Evolutionary conservation across 2,888 invertebrate genomes (phyloP).

Genomic region (Himalopsyche anomala): DNA sequence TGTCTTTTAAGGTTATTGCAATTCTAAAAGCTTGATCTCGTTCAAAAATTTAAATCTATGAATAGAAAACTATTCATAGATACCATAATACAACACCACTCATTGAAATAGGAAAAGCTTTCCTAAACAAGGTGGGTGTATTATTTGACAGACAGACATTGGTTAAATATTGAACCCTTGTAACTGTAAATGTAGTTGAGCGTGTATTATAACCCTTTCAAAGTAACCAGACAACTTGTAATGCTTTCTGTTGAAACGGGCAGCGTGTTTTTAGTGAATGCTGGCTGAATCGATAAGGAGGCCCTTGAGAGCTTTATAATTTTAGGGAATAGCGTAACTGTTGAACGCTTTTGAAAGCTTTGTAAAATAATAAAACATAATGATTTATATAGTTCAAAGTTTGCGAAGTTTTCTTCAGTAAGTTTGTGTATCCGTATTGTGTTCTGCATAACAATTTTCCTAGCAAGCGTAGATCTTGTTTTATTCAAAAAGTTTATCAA

Average conservation of each 20-base stretch:
- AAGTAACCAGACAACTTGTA: constrained; percentile 16
- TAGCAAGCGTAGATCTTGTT: constrained; percentile 5
- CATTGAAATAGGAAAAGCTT: neutral
- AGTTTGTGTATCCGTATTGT: constrained; percentile 2
- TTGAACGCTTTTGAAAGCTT: constrained; percentile 27
- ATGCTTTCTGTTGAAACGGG: constrained; percentile 22
- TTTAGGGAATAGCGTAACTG: constrained; percentile 8
- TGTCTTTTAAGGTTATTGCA: no score
- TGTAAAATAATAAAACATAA: constrained; percentile 27
- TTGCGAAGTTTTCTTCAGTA: neutral
- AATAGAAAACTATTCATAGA: neutral
- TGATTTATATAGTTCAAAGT: constrained; percentile 13
- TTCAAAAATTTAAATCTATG: no score
- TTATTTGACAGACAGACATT: constrained; percentile 21
- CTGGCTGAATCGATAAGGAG: constrained; percentile 31
- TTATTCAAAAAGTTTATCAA: neutral
- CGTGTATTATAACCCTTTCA: constrained; percentile 17
- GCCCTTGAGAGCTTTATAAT: constrained; percentile 28
- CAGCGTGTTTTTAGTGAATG: constrained; percentile 1
- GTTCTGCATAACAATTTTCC: neutral
- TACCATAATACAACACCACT: neutral
- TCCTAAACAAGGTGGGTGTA: neutral
- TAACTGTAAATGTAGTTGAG: neutral
- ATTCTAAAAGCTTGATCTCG: no score
- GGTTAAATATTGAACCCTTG: constrained; percentile 30